Evolutionary conservation across 2,797 vertebrate species (phyloP).

Genomic region (Gorsachius magnificus): DNA sequence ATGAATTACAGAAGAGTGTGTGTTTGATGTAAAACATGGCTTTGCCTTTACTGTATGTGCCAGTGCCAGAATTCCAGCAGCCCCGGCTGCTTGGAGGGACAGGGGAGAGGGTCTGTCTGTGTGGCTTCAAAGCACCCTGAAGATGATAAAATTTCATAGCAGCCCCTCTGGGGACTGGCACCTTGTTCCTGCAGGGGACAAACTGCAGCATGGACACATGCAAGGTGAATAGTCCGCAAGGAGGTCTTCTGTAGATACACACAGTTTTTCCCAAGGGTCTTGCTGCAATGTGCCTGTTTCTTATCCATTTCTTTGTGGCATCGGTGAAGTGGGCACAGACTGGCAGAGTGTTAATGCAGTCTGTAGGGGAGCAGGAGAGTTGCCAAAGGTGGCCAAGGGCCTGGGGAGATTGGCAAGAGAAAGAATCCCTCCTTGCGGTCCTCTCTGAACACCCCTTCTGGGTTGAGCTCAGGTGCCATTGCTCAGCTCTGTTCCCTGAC

Average conservation of each 20-base stretch:
- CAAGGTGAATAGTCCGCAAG: neutral
- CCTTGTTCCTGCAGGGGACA: neutral
- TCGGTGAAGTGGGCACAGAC: neutral
- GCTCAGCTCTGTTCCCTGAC: neutral
- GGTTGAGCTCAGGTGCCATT: neutral
- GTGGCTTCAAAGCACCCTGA: neutral
- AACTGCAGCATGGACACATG: neutral
- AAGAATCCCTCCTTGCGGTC: neutral
- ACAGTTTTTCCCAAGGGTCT: neutral
- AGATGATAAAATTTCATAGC: neutral
- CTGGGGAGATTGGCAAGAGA: neutral
- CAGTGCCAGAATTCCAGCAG: constrained; percentile 60
- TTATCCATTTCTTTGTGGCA: neutral
- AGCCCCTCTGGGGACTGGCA: neutral
- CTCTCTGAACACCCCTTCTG: neutral
- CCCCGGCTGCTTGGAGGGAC: neutral
- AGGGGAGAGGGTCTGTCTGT: neutral
- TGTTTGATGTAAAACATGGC: constrained; percentile 63
- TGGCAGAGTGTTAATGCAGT: neutral
- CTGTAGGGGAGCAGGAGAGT: neutral
- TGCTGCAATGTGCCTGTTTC: neutral
- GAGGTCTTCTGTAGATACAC: accelerated
- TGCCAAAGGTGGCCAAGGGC: neutral
- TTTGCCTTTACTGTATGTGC: constrained; percentile 38
- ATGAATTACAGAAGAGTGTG: constrained; percentile 41